A percentile compares a stretch with the other conserved stretches of the same genome.
phyloP scores from a whole-genome alignment of 1,140 invertebrate genomes.

The Cataglyphis hispanica region DNA sequence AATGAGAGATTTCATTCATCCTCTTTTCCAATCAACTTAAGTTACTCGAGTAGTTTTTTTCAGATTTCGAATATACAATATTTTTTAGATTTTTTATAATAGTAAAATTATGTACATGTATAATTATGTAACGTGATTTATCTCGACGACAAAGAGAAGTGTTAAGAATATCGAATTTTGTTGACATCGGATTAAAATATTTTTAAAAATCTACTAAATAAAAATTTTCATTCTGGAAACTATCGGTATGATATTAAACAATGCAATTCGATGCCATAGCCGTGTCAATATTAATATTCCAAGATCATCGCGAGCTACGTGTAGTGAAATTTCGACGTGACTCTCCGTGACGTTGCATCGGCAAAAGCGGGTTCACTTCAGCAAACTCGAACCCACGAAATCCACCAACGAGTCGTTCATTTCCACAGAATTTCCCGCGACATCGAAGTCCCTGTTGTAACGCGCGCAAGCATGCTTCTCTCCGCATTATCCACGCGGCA shows the following conservation, averaged over 20 bases:
- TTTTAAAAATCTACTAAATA: slow-evolving; percentile 5
- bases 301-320: slow-evolving; percentile 51
- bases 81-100: background rate
- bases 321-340: slow-evolving; percentile 62
- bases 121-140: background rate
- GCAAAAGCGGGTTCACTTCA: slow-evolving; percentile 58
- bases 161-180: slow-evolving; percentile 14
- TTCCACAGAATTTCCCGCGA: slow-evolving; percentile 55
- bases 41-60: background rate
- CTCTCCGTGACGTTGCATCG: slow-evolving; percentile 57
- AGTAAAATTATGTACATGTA: slow-evolving; percentile 7
- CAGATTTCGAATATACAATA: background rate
- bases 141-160: background rate
- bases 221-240: slow-evolving; percentile 3
- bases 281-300: slow-evolving; percentile 54
- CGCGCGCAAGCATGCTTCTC: slow-evolving; percentile 51
- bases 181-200: slow-evolving; percentile 18
- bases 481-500: slow-evolving; percentile 69
- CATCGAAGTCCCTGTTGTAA: slow-evolving; percentile 52
- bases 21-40: background rate
- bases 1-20: background rate
- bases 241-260: slow-evolving; percentile 40
- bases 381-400: slow-evolving; percentile 59
- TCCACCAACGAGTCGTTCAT: slow-evolving; percentile 58
- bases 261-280: slow-evolving; percentile 28